phyloP scores from a whole-genome alignment of 53 echinoderm and acorn worm genomes.

The Holothuria leucospilota region DNA sequence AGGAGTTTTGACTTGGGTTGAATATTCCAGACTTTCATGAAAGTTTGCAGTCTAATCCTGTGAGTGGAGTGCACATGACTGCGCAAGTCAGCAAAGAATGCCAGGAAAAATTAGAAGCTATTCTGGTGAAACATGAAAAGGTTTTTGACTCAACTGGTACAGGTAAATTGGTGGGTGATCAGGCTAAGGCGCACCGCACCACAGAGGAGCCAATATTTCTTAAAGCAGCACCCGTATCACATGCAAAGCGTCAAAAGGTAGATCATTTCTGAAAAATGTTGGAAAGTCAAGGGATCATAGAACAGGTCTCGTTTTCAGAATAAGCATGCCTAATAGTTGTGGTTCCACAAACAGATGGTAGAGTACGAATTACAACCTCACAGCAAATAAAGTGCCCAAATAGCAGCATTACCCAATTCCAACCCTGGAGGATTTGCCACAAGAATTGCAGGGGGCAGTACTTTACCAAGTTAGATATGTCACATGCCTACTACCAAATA shows the following conservation, averaged over 20 bases:
- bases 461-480: too few species aligned
- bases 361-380: constrained; percentile 58
- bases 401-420: constrained; percentile 62
- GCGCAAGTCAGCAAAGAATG: not conserved
- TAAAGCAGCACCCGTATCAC: constrained; percentile 68
- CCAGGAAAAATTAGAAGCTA: too few species aligned
- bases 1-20: constrained; percentile 1
- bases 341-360: constrained; percentile 63
- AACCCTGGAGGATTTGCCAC: too few species aligned
- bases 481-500: too few species aligned
- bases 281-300: constrained; percentile 52
- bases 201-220: constrained; percentile 39
- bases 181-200: constrained; percentile 64
- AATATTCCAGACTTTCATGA: constrained; percentile 20
- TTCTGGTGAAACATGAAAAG: too few species aligned
- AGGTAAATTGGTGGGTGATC: constrained; percentile 9
- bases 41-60: not conserved
- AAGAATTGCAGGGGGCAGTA: too few species aligned
- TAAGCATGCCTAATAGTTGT: constrained; percentile 73
- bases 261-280: constrained; percentile 51
- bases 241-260: too few species aligned
- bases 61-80: constrained; percentile 4
- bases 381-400: constrained; percentile 54
- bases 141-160: not conserved
- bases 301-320: constrained; percentile 52